phyloP scores from a whole-genome alignment of 2,113 vertebrate genomes.

The Rhegmatorhina hoffmannsi region DNA sequence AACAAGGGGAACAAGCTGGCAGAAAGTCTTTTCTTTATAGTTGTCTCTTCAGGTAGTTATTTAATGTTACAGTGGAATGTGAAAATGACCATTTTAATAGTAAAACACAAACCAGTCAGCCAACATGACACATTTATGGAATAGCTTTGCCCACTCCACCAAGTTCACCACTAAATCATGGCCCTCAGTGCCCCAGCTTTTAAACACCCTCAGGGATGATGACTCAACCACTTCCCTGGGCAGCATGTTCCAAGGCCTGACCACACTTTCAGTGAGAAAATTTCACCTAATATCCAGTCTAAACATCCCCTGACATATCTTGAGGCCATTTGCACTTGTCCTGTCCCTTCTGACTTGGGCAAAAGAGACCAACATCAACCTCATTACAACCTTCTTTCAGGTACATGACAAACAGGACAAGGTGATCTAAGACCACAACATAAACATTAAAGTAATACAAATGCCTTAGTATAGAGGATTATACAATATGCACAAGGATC shows the following conservation, averaged over 20 bases:
- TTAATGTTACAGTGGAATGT: background rate
- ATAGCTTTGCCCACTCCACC: background rate
- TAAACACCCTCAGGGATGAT: background rate
- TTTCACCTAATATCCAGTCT: background rate
- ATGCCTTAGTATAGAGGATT: background rate
- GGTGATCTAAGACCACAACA: background rate
- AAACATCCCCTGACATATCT: background rate
- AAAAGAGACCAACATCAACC: background rate
- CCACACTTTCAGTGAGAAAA: background rate
- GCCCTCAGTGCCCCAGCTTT: background rate
- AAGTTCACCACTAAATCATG: background rate
- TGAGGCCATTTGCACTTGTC: background rate
- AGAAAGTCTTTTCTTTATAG: background rate
- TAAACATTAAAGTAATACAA: background rate
- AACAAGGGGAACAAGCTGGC: background rate
- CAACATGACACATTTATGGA: background rate
- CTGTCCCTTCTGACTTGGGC: background rate
- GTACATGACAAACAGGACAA: background rate
- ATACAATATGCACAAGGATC: fast-evolving
- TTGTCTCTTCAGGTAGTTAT: background rate
- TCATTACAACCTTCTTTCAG: background rate
- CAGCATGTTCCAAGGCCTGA: background rate
- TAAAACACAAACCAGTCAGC: background rate
- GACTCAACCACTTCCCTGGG: background rate
- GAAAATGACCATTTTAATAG: background rate